phyloP scores from a whole-genome alignment of 2,113 vertebrate genomes.

The human (Homo sapiens) region GRCh38 chr7:143452501-143453000 shows the following conservation, averaged over 20 bases:
- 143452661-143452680: background rate
- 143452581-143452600: background rate
- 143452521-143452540: background rate
- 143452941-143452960: background rate
- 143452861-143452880: background rate
- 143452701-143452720: background rate
- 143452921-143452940: background rate
- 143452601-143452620: background rate
- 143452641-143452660: background rate
- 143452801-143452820: background rate
- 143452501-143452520: background rate
- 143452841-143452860: background rate
- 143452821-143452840: background rate
- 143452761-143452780: background rate
- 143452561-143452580: background rate
- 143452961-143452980: background rate
- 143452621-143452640: background rate
- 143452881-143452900: background rate
- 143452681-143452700: background rate
- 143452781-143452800: background rate
- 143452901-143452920: too few relatives aligned
- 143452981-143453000: accelerated
- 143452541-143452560: background rate
- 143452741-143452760: background rate
- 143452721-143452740: background rate